These are phyloP conservation scores for Manacus vitellinus DNA, from an alignment of 2,113 vertebrate genomes.

Conservation along the genomic window DNA sequence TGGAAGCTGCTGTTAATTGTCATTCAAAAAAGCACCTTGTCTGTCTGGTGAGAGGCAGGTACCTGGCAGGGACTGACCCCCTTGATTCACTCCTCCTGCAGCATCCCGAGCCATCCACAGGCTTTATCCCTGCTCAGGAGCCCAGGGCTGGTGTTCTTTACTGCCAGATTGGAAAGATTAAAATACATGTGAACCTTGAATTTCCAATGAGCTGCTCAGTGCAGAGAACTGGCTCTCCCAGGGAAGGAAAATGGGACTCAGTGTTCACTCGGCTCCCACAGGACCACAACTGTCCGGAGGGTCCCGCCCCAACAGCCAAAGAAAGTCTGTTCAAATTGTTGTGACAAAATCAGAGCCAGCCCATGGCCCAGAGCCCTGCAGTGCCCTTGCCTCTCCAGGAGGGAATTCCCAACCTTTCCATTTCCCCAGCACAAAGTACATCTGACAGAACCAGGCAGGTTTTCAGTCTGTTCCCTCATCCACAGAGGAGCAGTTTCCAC, in stretches of 20 bases:
- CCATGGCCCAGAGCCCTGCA: neutral
- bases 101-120: neutral
- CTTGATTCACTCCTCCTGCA: neutral
- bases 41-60: fast-evolving
- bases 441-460: fast-evolving
- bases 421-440: fast-evolving
- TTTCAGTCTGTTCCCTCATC: fast-evolving
- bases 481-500: neutral
- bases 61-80: neutral
- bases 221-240: neutral
- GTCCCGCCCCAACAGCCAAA: neutral
- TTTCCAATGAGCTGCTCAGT: neutral
- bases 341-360: neutral
- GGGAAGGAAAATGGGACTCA: neutral
- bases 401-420: neutral
- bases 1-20: neutral
- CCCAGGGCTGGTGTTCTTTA: neutral
- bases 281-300: fast-evolving
- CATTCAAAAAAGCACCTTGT: fast-evolving
- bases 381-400: fast-evolving
- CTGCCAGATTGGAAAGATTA: neutral
- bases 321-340: neutral
- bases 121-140: neutral
- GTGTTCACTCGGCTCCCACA: fast-evolving
- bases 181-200: neutral